phyloP scores from a whole-genome alignment of 1,140 invertebrate species.

The Brachionus manjavacas region DNA sequence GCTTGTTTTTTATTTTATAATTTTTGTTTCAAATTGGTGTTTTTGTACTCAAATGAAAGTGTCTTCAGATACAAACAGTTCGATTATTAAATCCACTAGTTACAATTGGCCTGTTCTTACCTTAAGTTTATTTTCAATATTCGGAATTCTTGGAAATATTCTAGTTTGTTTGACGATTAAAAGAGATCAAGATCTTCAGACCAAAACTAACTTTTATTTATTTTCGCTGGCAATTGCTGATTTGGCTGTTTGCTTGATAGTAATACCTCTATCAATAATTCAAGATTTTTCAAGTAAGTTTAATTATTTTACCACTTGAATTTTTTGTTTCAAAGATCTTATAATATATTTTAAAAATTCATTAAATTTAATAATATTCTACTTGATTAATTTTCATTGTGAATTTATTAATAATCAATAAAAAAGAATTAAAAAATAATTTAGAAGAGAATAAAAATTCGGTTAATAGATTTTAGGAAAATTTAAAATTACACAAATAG shows the following conservation, averaged over 20 bases:
- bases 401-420: no score
- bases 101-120: slow-evolving; percentile 38
- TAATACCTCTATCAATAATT: slow-evolving; percentile 38
- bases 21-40: not conserved
- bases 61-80: not conserved
- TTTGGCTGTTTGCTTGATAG: slow-evolving; percentile 9
- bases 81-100: not conserved
- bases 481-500: no score
- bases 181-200: slow-evolving; percentile 26
- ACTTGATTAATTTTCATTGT: no score
- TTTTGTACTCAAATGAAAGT: not conserved
- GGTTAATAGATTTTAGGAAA: no score
- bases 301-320: no score
- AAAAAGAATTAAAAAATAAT: no score
- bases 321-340: not conserved
- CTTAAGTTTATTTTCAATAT: slow-evolving; percentile 13
- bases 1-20: not conserved
- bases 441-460: no score
- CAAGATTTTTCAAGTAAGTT: slow-evolving; percentile 35
- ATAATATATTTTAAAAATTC: not conserved
- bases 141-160: slow-evolving; percentile 39
- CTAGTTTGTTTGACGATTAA: slow-evolving; percentile 28
- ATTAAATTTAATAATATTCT: no score
- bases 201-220: slow-evolving; percentile 40
- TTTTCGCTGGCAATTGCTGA: slow-evolving; percentile 41